Conservation (phyloP, 2,888 invertebrate species). For the Apomyelois bistriatella region DNA sequence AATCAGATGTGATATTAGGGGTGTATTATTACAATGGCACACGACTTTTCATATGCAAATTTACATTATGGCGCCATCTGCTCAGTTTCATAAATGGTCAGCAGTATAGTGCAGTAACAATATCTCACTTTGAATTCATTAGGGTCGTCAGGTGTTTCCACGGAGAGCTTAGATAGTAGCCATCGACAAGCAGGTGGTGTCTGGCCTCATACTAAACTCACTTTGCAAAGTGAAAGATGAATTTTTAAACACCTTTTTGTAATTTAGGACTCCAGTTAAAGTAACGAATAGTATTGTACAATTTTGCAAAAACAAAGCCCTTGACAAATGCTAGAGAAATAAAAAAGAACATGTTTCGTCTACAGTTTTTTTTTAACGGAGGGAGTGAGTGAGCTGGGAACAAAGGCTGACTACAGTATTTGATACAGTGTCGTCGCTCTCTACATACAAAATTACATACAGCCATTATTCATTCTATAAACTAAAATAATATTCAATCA, state of each 20-base stretch:
- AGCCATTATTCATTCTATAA: too few relatives aligned
- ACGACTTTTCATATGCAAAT: slow-evolving; percentile 9
- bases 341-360: too few relatives aligned
- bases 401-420: background rate
- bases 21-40: slow-evolving; percentile 1
- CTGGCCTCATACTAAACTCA: background rate
- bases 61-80: slow-evolving; percentile 1
- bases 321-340: too few relatives aligned
- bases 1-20: slow-evolving; percentile 2
- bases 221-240: background rate
- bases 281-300: background rate
- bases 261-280: background rate
- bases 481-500: too few relatives aligned
- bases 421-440: background rate
- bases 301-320: too few relatives aligned
- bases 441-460: too few relatives aligned
- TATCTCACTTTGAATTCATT: background rate
- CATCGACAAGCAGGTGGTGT: background rate
- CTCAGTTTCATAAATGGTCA: background rate
- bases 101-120: background rate
- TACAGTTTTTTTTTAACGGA: background rate
- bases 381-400: background rate
- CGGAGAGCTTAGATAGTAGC: background rate
- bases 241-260: background rate
- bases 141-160: background rate